These are phyloP conservation scores for Geopemphigus sp. DNA, from an alignment of 1,140 invertebrate species.

Conservation along the genomic window DNA sequence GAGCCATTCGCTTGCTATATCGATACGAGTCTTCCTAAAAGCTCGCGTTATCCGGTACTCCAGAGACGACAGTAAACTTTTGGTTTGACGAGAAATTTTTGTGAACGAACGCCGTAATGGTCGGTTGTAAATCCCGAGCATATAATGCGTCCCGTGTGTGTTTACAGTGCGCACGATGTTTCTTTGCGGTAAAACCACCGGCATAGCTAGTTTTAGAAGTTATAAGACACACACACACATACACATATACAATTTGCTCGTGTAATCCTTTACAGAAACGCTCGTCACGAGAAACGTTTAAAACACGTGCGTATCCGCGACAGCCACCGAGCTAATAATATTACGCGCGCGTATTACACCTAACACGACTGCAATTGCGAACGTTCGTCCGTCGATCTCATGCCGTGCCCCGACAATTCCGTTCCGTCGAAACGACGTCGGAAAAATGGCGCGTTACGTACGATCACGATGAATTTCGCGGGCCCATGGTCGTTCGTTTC, in stretches of 20 bases:
- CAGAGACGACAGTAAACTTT: no score
- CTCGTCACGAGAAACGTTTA: neutral
- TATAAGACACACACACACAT: neutral
- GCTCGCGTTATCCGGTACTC: no score
- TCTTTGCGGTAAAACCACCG: no score
- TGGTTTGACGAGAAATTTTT: no score
- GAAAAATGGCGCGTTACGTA: neutral
- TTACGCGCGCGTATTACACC: neutral
- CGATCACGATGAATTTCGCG: neutral
- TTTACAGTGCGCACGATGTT: no score
- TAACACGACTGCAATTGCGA: neutral
- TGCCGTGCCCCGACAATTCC: neutral
- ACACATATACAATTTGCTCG: neutral
- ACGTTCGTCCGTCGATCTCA: neutral
- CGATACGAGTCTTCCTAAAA: no score
- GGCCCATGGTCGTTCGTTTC: neutral
- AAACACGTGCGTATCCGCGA: neutral
- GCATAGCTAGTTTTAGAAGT: no score
- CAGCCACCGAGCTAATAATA: neutral
- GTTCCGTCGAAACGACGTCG: neutral
- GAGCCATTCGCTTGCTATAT: no score
- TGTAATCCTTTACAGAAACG: neutral
- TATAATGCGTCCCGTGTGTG: no score
- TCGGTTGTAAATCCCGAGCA: no score
- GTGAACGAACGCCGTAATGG: no score